Percentiles rank a stretch among this genome's conserved stretches.
Conservation (phyloP, 2,113 vertebrate species). For the Sturnira hondurensis region DNA sequence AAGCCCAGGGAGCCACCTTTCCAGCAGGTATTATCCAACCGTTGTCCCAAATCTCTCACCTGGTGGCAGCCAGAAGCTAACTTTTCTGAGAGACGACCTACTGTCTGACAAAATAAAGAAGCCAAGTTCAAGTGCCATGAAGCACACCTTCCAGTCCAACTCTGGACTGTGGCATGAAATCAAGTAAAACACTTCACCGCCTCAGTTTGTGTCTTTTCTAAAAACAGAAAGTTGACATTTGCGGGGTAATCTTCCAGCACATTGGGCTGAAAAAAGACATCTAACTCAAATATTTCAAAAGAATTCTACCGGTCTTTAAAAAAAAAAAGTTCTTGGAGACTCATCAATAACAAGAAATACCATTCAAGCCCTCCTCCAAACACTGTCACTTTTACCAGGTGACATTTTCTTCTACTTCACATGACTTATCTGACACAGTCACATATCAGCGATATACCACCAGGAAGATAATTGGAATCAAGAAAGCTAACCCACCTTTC, state of each 20-base stretch:
- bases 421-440: conserved; percentile 63
- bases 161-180: not conserved
- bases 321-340: conserved; percentile 7
- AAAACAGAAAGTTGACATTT: conserved; percentile 22
- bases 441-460: conserved; percentile 49
- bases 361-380: conserved; percentile 58
- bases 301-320: not conserved
- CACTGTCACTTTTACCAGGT: conserved; percentile 50
- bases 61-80: not conserved
- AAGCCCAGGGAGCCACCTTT: not conserved
- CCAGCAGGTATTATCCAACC: not conserved
- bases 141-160: not conserved
- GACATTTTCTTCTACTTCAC: conserved; percentile 68
- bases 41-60: not conserved
- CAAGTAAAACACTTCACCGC: not conserved
- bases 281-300: conserved; percentile 35
- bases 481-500: conserved; percentile 71
- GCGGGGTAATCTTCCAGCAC: conserved; percentile 33
- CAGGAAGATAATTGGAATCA: conserved; percentile 66
- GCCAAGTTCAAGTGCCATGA: not conserved
- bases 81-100: not conserved
- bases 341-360: conserved; percentile 42
- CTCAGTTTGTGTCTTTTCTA: conserved; percentile 5
- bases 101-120: not conserved
- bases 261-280: not conserved